Base-by-base conservation (phyloP, 1,140 invertebrate species). In the Lineus longissimus region DNA sequence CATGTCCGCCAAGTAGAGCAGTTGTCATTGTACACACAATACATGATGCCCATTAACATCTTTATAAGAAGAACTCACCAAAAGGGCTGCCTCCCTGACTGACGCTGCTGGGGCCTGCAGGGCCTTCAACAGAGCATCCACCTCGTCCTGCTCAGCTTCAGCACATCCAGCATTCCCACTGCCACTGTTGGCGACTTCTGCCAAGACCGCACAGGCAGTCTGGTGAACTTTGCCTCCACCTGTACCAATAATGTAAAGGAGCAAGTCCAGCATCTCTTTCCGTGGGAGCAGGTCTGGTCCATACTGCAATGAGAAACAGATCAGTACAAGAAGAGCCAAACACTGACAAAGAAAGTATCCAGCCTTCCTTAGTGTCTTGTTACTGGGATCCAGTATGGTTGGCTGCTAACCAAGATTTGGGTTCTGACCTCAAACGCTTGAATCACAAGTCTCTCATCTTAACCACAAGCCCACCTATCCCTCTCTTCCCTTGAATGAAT, bases 51-150 rank as follows among this genome's bases (percentile, higher is more conserved):
- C 23, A 23, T 17, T 17, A 55, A 11, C 11, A 55, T 55, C 9
- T 11, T 55, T 11, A 55, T 23, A 13, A 55, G 51, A 55, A 13
- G n/a, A n/a, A 55, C 45, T 64, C 60, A 84, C 84, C 71, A 91
- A 85, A 17, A 95, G 80, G 0, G 89, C 87, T 0, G 91, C 88
- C 81, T 95, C 91, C 69, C 94, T 85, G 0, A 93, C 88, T n/a
- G 87, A 85, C 65, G 86, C 79, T 17, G 82, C 77, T 13, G 87
- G 86, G 78, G 86, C 89, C 78, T 92, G 88, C 54, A 96, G 76
- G 0, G 89, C 90, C 40, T 86, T 83, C n/a, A 94, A 84, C 61
- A 96, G 83, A 30, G 90, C 87, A 59, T 85, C 81, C 43, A 94
- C 87, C 79, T 95, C 93, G n/a, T 88, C 86, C 1, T 80, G 76